These are phyloP conservation scores for Oryctes rhinoceros DNA, from an alignment of 1,140 invertebrate species.

Conservation along the genomic window DNA sequence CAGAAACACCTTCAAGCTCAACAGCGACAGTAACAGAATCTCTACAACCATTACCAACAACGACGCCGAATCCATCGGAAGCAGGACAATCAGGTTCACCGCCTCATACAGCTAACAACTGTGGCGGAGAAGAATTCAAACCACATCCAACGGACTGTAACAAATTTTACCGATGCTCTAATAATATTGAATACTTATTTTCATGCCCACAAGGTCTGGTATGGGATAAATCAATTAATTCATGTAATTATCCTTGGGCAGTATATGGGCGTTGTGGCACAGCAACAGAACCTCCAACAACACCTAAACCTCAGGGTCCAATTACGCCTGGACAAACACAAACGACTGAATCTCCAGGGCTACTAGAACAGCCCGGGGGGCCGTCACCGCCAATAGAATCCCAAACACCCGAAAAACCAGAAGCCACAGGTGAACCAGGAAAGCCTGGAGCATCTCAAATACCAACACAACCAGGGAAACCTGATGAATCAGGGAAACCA, in stretches of 20 bases:
- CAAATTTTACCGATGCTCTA: constrained; percentile 76
- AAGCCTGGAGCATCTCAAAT: constrained; percentile 30
- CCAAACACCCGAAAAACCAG: constrained; percentile 46
- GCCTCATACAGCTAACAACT: constrained; percentile 49
- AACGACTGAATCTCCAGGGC: constrained; percentile 37
- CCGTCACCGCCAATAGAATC: constrained; percentile 43
- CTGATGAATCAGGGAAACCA: constrained; percentile 45
- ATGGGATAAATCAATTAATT: constrained; percentile 64
- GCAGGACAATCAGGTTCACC: too few relatives aligned
- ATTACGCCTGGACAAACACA: not conserved
- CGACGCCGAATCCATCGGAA: not conserved
- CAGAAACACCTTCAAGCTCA: not conserved
- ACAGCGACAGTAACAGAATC: not conserved
- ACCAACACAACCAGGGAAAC: constrained; percentile 37
- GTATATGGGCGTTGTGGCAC: constrained; percentile 40
- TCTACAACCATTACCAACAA: not conserved
- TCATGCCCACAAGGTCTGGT: constrained; percentile 72
- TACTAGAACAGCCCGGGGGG: constrained; percentile 42
- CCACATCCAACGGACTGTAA: constrained; percentile 67
- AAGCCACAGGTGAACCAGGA: not conserved
- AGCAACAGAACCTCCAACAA: constrained; percentile 3
- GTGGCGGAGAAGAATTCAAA: constrained; percentile 62
- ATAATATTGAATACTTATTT: constrained; percentile 68
- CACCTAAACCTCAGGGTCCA: not conserved
- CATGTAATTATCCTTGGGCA: constrained; percentile 41